phyloP scores from a whole-genome alignment of 2,113 vertebrate genomes.

The Pluvialis apricaria region DNA sequence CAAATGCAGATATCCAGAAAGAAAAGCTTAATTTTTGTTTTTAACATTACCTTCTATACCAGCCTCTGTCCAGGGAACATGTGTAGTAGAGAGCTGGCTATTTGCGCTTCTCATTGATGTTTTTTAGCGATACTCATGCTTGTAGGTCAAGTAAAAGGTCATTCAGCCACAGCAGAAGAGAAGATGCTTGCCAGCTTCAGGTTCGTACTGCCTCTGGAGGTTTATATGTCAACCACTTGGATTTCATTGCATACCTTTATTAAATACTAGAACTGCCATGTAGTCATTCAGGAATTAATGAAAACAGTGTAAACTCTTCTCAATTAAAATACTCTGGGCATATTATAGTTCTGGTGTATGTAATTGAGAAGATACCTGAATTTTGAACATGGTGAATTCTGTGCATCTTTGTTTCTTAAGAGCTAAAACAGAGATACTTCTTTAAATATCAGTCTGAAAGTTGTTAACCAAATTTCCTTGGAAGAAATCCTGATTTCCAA shows the following conservation, averaged over 20 bases:
- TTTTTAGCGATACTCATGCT: conserved; percentile 10
- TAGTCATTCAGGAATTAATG: neutral
- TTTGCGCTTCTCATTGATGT: conserved; percentile 37
- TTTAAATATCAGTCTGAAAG: neutral
- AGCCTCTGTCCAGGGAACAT: conserved; percentile 1
- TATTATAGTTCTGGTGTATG: neutral
- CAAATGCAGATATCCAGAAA: conserved; percentile 3
- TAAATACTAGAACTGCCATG: neutral
- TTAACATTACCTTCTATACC: neutral
- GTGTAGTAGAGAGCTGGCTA: neutral
- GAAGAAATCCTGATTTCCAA: neutral
- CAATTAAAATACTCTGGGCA: neutral
- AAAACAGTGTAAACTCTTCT: neutral
- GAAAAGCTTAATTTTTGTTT: neutral
- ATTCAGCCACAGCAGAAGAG: conserved; percentile 21
- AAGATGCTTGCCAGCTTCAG: conserved; percentile 49
- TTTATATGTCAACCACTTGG: conserved; percentile 60
- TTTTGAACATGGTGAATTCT: neutral
- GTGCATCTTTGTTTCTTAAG: neutral
- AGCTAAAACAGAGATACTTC: neutral
- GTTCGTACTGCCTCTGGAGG: conserved; percentile 41
- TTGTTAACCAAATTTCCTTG: neutral
- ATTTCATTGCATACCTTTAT: conserved; percentile 16
- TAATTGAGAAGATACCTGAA: neutral
- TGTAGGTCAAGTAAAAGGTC: conserved; percentile 65